Base-by-base conservation (phyloP, 2,113 vertebrate genomes). In the Gobio gobio region DNA sequence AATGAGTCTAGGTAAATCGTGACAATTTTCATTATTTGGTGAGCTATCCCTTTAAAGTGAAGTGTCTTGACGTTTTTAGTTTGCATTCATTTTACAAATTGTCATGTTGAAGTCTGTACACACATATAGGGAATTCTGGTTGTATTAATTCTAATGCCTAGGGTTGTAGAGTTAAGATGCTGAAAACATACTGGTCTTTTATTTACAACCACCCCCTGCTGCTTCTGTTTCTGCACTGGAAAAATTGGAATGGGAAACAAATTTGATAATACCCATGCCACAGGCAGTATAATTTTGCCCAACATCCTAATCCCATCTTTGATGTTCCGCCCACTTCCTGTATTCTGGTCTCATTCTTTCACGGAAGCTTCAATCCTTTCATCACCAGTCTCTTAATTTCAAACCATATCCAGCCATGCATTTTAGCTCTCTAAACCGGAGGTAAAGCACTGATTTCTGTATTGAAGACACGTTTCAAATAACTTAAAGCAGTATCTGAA, bases 261-360 rank as follows among this genome's bases (percentile, higher is more conserved):
- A 85, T 78, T 80, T 84, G 81, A 87, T 83, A 79, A 88, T 74
- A 84, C 75, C 82, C 86, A 86, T 68, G 49, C 89, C 85, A 83
- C 75, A 88, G 73, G 87, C 85, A 84, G 47, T 64, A 63, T 56
- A 78, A 78, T 73, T 86, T 84, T 89, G 87, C 75, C 72, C 81
- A 59, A 87, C 88, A 40, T 89, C 86, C 72, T 92, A 92, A 93
- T 92, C 91, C 91, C 2, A 68, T 88, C 86, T 93, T 91, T 92
- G 86, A 93, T 90, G 86, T 88, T 91, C 89, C 91, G 63, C 91
- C 90, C 90, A 90, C 90, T 79, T 43, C 88, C 87, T 90, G 87
- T 89, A 80, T 90, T 84, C 70, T 84, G 82, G 66, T 79, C 83
- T 88, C 81, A 82, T 51, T 83, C 83, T 78, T 72, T 45, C 43